A percentile compares a stretch with the other conserved stretches of the same genome.
These are phyloP conservation scores for Microtus pennsylvanicus DNA, from an alignment of 2,113 vertebrate genomes.

Conservation along the genomic window DNA sequence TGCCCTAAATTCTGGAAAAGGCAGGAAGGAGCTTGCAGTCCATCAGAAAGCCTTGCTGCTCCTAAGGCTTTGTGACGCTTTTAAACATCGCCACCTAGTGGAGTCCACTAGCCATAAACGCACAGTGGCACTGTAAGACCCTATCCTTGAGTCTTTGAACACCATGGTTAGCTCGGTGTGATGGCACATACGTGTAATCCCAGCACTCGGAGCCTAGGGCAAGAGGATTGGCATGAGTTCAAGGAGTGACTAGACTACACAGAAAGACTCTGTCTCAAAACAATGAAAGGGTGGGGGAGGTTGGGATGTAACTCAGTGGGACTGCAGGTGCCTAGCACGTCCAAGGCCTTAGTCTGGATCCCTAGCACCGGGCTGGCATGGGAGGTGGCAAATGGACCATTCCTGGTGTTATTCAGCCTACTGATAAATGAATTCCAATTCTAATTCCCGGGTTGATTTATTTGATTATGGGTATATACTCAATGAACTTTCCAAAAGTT, in stretches of 20 bases:
- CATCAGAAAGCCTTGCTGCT: neutral
- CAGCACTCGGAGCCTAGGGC: neutral
- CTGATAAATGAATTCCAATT: slow-evolving; percentile 45
- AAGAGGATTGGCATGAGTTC: neutral
- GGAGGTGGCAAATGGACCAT: neutral
- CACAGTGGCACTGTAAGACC: neutral
- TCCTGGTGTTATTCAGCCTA: neutral
- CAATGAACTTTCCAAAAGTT: slow-evolving; percentile 30
- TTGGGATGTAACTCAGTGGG: too few species aligned
- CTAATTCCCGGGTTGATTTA: neutral
- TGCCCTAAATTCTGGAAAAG: slow-evolving; percentile 58
- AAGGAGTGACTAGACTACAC: neutral
- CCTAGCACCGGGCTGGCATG: too few species aligned
- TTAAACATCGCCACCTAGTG: slow-evolving; percentile 73
- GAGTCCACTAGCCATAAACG: neutral
- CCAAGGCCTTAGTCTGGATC: neutral
- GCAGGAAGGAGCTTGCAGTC: neutral
- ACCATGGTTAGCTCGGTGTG: neutral
- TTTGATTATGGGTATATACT: neutral
- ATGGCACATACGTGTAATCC: neutral
- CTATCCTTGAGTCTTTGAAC: slow-evolving; percentile 5
- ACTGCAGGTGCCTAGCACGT: neutral
- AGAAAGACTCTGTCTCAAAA: neutral
- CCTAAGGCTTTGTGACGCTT: slow-evolving; percentile 25
- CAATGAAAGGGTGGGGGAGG: too few species aligned